Percentiles rank a stretch among this genome's conserved stretches.
Conservation (phyloP, 2,113 vertebrate genomes). For the Onychorhynchus coronatus region DNA sequence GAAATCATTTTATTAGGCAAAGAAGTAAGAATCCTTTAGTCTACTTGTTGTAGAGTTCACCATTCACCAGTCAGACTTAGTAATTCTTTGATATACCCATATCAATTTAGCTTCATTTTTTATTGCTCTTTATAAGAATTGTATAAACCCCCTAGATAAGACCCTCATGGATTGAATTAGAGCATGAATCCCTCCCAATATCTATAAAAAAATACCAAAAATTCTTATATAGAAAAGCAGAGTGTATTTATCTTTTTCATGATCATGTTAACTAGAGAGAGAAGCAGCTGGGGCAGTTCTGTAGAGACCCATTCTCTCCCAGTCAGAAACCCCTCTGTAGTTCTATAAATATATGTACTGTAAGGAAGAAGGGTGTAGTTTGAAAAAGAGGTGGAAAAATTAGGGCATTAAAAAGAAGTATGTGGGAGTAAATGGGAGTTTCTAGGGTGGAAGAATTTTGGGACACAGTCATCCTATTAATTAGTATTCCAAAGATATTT, state of each 20-base stretch:
- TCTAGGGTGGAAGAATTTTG: not conserved
- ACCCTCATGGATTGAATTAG: not conserved
- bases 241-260: not conserved
- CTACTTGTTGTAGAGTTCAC: not conserved
- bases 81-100: not conserved
- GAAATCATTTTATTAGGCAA: not conserved
- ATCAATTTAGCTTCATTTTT: not conserved
- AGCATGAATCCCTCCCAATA: not conserved
- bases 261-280: not conserved
- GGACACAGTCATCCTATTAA: not conserved
- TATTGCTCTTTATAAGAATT: not conserved
- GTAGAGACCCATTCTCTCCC: not conserved
- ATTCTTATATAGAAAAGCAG: not conserved
- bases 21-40: not conserved
- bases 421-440: not conserved
- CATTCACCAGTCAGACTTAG: not conserved
- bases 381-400: not conserved
- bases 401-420: not conserved
- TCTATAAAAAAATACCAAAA: not conserved
- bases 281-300: not conserved
- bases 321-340: not conserved
- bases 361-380: not conserved
- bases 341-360: not conserved
- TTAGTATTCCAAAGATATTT: constrained; percentile 4
- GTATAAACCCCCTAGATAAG: not conserved